A percentile compares a stretch with the other conserved stretches of the same genome.
Conservation (phyloP, 2,888 invertebrate genomes). For the Aporophyla nigra region DNA sequence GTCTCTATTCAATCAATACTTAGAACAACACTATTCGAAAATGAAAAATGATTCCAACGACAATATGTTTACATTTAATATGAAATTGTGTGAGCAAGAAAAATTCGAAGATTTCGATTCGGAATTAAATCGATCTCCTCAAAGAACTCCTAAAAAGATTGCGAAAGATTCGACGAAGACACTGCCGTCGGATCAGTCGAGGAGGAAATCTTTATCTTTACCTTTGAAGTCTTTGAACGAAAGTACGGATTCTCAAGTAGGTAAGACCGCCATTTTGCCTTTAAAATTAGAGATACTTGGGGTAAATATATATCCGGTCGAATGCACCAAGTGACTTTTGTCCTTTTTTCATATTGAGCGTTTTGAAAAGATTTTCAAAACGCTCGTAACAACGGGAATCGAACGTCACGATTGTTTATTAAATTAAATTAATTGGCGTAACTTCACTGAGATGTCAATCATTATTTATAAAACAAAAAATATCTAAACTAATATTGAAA, state of each 20-base stretch:
- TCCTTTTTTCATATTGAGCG: no score
- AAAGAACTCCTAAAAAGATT: slow-evolving; percentile 85
- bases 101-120: slow-evolving; percentile 89
- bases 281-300: neutral
- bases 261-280: neutral
- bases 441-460: neutral
- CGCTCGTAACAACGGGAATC: no score
- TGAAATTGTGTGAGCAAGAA: slow-evolving; percentile 82
- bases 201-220: slow-evolving; percentile 92
- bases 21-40: slow-evolving; percentile 92
- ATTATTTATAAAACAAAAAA: no score
- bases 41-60: slow-evolving; percentile 87
- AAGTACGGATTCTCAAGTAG: slow-evolving; percentile 81
- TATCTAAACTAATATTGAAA: no score
- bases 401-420: no score
- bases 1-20: slow-evolving; percentile 93
- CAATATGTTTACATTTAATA: slow-evolving; percentile 85
- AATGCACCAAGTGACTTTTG: no score
- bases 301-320: no score
- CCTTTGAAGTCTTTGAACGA: slow-evolving; percentile 93
- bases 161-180: slow-evolving; percentile 81
- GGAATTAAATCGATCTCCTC: slow-evolving; percentile 84
- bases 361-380: no score
- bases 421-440: neutral
- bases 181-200: slow-evolving; percentile 81